phyloP scores from a whole-genome alignment of 1,140 invertebrate genomes.

The Drosophila pruinosa region DNA sequence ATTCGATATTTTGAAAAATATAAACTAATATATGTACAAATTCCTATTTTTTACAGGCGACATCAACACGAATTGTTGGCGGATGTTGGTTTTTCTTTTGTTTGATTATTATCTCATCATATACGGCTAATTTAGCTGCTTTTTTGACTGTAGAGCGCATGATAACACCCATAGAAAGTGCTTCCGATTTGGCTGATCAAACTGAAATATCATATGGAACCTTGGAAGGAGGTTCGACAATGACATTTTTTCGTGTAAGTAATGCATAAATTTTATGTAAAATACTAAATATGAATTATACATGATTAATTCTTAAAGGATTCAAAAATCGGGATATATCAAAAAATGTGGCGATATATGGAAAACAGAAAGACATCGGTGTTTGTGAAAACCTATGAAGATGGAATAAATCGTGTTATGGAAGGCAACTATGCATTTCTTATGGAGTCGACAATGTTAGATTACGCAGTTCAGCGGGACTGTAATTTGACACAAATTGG shows the following conservation, averaged over 20 bases:
- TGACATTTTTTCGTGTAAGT: slow-evolving; percentile 94
- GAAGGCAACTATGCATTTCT: slow-evolving; percentile 98
- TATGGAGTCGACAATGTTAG: slow-evolving; percentile 99
- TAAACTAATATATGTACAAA: neutral
- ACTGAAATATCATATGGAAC: slow-evolving; percentile 97
- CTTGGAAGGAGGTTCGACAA: slow-evolving; percentile 95
- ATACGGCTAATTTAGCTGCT: slow-evolving; percentile 98
- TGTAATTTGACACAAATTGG: slow-evolving; percentile 99
- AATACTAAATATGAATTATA: neutral
- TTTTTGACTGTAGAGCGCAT: slow-evolving; percentile 98
- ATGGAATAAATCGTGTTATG: slow-evolving; percentile 93
- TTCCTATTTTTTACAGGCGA: slow-evolving; percentile 87
- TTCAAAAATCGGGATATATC: slow-evolving; percentile 97
- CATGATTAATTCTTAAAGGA: slow-evolving; percentile 91
- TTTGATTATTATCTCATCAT: slow-evolving; percentile 98
- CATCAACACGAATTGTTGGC: slow-evolving; percentile 95
- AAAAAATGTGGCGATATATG: slow-evolving; percentile 99
- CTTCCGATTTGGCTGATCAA: slow-evolving; percentile 96
- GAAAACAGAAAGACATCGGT: slow-evolving; percentile 91
- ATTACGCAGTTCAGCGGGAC: slow-evolving; percentile 97
- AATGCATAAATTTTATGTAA: neutral
- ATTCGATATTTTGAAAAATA: neutral
- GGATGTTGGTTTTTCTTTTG: slow-evolving; percentile 99
- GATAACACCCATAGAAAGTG: slow-evolving; percentile 98
- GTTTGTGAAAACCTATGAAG: slow-evolving; percentile 94